A percentile compares a stretch with the other conserved stretches of the same genome.
Conservation (phyloP, 2,888 invertebrate genomes). For the Drosophila imparisetae region DNA sequence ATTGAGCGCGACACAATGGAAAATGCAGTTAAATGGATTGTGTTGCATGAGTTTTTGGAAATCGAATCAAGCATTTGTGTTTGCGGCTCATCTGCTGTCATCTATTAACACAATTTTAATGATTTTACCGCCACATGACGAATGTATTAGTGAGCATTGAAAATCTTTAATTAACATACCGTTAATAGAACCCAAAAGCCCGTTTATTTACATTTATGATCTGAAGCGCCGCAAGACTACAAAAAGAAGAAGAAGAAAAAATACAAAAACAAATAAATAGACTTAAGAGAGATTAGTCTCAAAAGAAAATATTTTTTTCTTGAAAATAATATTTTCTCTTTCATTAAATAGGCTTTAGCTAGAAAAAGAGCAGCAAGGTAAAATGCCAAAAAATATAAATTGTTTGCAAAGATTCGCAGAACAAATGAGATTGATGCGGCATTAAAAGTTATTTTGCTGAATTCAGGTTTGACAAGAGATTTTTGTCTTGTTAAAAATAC, state of each 20-base stretch:
- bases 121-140: conserved; percentile 59
- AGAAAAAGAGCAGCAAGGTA: background rate
- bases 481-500: background rate
- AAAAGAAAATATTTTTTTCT: background rate
- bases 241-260: background rate
- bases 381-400: background rate
- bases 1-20: conserved; percentile 27
- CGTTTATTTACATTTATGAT: conserved; percentile 25
- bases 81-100: background rate
- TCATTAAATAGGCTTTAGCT: background rate
- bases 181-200: conserved; percentile 31
- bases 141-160: conserved; percentile 70
- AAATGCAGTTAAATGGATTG: conserved; percentile 12
- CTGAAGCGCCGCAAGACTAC: conserved; percentile 5
- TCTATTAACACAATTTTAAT: conserved; percentile 40
- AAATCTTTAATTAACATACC: conserved; percentile 57
- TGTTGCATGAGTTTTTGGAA: background rate
- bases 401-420: too few relatives aligned
- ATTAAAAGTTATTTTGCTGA: background rate
- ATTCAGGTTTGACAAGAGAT: background rate
- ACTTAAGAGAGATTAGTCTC: conserved; percentile 7
- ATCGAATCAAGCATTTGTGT: conserved; percentile 21
- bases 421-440: too few relatives aligned
- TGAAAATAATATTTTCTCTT: background rate
- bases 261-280: conserved; percentile 1